A percentile compares a stretch with the other conserved stretches of the same genome.
Evolutionary conservation across 2,888 invertebrate genomes (phyloP).

Genomic region (Drosophila lacicola): DNA sequence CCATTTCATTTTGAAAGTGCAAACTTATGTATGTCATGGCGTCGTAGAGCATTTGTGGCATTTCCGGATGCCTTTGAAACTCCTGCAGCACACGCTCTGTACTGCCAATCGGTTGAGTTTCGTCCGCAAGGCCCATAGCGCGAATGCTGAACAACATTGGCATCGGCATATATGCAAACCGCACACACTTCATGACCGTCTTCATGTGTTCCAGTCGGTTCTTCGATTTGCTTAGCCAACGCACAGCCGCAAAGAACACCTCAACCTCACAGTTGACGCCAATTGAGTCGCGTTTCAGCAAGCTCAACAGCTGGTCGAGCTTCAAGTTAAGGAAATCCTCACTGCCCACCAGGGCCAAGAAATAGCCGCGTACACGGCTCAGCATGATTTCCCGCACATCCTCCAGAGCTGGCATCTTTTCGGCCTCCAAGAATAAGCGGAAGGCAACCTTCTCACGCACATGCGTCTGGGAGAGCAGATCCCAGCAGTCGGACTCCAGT

Average conservation of each 20-base stretch:
- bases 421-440: conserved; percentile 3
- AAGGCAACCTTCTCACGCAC: conserved; percentile 40
- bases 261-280: conserved; percentile 55
- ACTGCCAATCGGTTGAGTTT: neutral
- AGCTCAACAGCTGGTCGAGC: neutral
- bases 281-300: conserved; percentile 23
- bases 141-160: conserved; percentile 29
- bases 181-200: conserved; percentile 32
- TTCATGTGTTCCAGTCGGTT: conserved; percentile 8
- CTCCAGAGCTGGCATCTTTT: neutral
- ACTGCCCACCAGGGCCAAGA: conserved; percentile 38
- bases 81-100: conserved; percentile 26
- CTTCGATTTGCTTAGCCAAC: conserved; percentile 34
- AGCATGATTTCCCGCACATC: conserved; percentile 16
- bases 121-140: neutral
- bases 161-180: conserved; percentile 37
- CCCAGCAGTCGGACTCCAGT: conserved; percentile 13
- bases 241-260: conserved; percentile 37
- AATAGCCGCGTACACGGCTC: conserved; percentile 30
- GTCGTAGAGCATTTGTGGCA: neutral
- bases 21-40: conserved; percentile 32
- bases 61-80: conserved; percentile 7
- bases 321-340: conserved; percentile 8
- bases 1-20: conserved; percentile 7
- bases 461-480: neutral